phyloP scores from a whole-genome alignment of 2,888 invertebrate species.

The Oegoconia quadripuncta region DNA sequence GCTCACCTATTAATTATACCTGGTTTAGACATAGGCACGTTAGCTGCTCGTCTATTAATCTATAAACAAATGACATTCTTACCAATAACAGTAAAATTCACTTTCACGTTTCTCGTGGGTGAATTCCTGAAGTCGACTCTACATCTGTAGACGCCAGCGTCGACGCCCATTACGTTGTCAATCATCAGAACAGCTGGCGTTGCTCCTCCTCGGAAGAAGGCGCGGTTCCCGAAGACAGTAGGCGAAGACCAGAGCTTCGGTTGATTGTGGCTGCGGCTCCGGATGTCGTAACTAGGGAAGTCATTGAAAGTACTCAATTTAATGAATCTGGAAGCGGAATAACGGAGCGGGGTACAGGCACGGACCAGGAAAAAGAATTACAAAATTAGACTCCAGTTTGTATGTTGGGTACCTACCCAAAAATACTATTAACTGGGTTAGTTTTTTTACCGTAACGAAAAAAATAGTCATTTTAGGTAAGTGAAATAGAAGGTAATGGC shows the following conservation, averaged over 20 bases:
- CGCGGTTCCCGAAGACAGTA: slow-evolving; percentile 85
- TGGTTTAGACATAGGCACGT: too few species aligned
- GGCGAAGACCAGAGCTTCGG: slow-evolving; percentile 92
- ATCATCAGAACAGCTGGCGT: slow-evolving; percentile 88
- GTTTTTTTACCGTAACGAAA: too few species aligned
- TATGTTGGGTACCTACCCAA: too few species aligned
- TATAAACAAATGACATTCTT: slow-evolving; percentile 54
- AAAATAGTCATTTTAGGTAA: too few species aligned
- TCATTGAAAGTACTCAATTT: not conserved
- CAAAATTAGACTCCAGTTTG: too few species aligned
- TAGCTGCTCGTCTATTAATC: not conserved
- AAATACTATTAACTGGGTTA: too few species aligned
- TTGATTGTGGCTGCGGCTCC: slow-evolving; percentile 85
- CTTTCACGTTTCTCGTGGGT: slow-evolving; percentile 91
- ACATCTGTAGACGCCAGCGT: slow-evolving; percentile 92
- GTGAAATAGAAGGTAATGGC: too few species aligned
- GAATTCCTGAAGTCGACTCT: slow-evolving; percentile 94
- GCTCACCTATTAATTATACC: too few species aligned
- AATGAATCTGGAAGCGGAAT: not conserved
- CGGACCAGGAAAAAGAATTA: too few species aligned
- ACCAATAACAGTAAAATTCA: slow-evolving; percentile 93
- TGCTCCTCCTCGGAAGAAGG: slow-evolving; percentile 87
- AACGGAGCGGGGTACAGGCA: not conserved
- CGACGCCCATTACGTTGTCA: slow-evolving; percentile 86
- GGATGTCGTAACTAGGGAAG: slow-evolving; percentile 85